Evolutionary conservation across 2,797 vertebrate species (phyloP), one percentile per base, ranked within the genome.

Genomic region (Manis javanica): DNA sequence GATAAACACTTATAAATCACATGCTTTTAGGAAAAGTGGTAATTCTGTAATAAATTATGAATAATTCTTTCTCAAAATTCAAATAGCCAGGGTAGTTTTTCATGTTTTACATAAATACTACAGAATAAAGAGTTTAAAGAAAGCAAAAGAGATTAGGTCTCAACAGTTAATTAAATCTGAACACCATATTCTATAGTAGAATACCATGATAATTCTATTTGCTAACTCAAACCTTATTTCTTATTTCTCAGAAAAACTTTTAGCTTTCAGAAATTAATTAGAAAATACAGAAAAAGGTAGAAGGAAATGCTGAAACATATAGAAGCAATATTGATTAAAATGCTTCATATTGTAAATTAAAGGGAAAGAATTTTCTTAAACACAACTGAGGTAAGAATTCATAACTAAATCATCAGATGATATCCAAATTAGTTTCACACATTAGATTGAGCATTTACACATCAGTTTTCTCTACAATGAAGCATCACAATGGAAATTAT

Each of bases 241-340:
- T 91, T 61, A 82, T 71, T 64, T 46, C 49, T 94, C 39, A 85
- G 57, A 79, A 72, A 91, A 91, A 78, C 18, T 46, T 26, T 10
- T 86, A 37, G 26, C 53, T 78, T 87, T 92, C 71, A 90, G 42
- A 83, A 82, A 86, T 77, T 71, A 91, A 55, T 9, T 78, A 89
- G 34, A 61, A 69, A 94, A 74, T 95, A 64, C 24, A 3, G 87
- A 82, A 90, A 94, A 93, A 91, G 29, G 53, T 63, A 91, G n/a
- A 59, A 66, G 55, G 59, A 63, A 18, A 92, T 63, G 16, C 46
- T 89, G 31, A 74, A 49, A 79, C 14, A 51, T 42, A 81, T 55
- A 69, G n/a, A 75, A 74, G 21, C 68, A 64, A 2, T 84, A 84
- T n/a, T 78, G 24, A 92, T 68, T 66, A 75, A 93, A 63, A 75